phyloP scores from a whole-genome alignment of 2,113 vertebrate species.

The Fukomys damarensis region DNA sequence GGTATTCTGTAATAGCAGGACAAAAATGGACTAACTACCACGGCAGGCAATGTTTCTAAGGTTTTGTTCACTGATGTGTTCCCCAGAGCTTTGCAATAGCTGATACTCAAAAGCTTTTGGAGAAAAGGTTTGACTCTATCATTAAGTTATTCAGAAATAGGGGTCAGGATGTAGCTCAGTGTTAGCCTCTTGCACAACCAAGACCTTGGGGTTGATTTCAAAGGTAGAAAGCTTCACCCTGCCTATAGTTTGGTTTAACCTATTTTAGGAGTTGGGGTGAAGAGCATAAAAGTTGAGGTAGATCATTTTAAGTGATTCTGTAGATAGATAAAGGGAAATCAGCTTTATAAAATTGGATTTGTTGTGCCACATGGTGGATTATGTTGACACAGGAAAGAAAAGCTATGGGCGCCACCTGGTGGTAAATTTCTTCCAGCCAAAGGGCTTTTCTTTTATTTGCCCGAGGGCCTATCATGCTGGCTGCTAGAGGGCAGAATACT shows the following conservation, averaged over 20 bases:
- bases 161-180: neutral
- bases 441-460: neutral
- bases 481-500: neutral
- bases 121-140: neutral
- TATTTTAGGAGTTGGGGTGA: neutral
- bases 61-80: neutral
- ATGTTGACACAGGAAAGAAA: constrained; percentile 4
- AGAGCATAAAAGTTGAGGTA: neutral
- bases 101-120: neutral
- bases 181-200: neutral
- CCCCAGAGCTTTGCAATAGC: neutral
- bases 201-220: neutral
- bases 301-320: neutral
- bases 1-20: neutral
- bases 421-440: neutral
- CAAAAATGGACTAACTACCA: neutral
- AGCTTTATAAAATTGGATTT: neutral
- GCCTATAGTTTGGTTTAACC: neutral
- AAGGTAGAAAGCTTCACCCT: neutral
- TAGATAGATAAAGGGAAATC: neutral
- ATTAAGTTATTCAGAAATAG: neutral
- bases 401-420: neutral
- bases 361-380: neutral
- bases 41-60: neutral
- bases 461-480: neutral